Evolutionary conservation across 2,888 invertebrate species (phyloP).

Genomic region (Quadroppia sp.): DNA sequence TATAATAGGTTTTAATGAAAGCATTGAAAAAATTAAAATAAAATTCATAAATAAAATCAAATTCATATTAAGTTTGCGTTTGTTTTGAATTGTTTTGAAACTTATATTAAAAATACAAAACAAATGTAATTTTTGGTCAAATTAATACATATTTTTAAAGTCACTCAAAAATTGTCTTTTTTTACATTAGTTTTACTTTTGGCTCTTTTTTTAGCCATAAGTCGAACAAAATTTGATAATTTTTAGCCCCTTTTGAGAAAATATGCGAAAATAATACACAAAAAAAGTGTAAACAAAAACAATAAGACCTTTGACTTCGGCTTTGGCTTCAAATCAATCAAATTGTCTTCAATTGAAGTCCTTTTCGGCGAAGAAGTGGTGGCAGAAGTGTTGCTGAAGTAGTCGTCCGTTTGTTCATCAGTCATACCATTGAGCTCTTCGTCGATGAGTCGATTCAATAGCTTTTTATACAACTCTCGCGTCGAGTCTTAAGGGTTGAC

Average conservation of each 20-base stretch:
- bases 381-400: neutral
- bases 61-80: too few species aligned
- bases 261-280: conserved; percentile 22
- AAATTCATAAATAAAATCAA: too few species aligned
- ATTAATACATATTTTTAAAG: too few species aligned
- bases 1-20: too few species aligned
- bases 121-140: too few species aligned
- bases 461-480: neutral
- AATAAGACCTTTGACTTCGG: neutral
- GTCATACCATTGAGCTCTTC: neutral
- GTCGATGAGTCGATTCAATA: conserved; percentile 8
- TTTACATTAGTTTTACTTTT: too few species aligned
- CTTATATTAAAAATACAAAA: too few species aligned
- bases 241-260: neutral
- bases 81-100: too few species aligned
- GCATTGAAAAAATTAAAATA: too few species aligned
- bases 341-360: neutral
- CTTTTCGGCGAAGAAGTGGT: neutral
- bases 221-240: too few species aligned
- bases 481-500: neutral
- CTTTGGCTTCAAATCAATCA: neutral
- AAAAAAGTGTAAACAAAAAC: conserved; percentile 8
- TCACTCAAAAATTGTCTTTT: too few species aligned
- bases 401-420: neutral
- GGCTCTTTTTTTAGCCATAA: too few species aligned